Evolutionary conservation across 2,113 vertebrate species (phyloP).

Genomic region (Typhlomys cinereus): DNA sequence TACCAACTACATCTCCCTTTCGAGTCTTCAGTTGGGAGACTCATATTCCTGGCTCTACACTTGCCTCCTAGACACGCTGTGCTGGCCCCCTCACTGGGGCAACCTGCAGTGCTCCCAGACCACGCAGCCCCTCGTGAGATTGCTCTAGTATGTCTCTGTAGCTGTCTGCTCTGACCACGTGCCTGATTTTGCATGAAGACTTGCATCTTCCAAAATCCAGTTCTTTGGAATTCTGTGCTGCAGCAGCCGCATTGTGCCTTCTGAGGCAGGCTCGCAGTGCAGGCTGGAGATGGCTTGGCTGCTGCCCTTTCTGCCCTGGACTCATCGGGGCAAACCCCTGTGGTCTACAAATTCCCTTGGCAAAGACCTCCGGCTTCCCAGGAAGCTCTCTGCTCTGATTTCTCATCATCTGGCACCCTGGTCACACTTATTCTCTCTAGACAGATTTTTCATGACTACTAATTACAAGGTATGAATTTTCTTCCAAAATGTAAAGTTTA

Average conservation of each 20-base stretch:
- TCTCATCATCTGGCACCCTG: background rate
- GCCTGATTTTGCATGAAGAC: too few relatives aligned
- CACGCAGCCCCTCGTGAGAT: too few relatives aligned
- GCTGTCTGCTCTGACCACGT: too few relatives aligned
- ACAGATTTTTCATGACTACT: background rate
- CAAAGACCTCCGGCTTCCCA: background rate
- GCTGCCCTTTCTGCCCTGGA: background rate
- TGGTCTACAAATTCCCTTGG: background rate
- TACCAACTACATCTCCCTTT: too few relatives aligned
- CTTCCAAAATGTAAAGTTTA: background rate
- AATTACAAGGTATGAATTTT: background rate
- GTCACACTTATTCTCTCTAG: background rate
- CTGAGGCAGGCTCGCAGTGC: background rate
- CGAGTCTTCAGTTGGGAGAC: background rate
- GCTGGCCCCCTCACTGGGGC: background rate
- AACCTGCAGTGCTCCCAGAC: background rate
- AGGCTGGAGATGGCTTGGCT: background rate
- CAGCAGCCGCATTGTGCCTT: background rate
- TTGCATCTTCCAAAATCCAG: too few relatives aligned
- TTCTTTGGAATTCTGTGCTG: background rate
- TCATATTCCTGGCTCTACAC: background rate
- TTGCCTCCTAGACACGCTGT: too few relatives aligned
- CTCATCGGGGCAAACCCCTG: too few relatives aligned
- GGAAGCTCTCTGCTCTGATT: background rate
- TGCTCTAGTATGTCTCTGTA: too few relatives aligned